phyloP scores from a whole-genome alignment of 2,113 vertebrate genomes.

The Petrocephalus microphthalmus region DNA sequence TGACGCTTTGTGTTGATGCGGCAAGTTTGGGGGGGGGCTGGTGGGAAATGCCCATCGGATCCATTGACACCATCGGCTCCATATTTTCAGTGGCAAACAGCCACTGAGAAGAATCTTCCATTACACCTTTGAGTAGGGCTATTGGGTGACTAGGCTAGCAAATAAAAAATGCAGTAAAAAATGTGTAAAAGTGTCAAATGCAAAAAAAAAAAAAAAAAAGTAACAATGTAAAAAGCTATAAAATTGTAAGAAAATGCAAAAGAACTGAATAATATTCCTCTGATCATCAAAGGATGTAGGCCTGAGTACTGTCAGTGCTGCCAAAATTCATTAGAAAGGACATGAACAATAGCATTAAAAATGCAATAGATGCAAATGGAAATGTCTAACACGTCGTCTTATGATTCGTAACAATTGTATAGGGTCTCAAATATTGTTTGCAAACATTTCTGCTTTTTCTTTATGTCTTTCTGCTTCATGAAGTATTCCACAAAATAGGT shows the following conservation, averaged over 20 bases:
- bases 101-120: neutral
- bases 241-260: neutral
- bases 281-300: neutral
- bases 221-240: neutral
- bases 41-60: neutral
- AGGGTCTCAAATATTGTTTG: neutral
- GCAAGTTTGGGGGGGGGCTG: neutral
- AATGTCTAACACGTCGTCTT: neutral
- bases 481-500: neutral
- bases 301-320: neutral
- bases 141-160: neutral
- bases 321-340: neutral
- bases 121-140: neutral
- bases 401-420: neutral
- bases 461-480: neutral
- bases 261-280: neutral
- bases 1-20: neutral
- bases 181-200: neutral
- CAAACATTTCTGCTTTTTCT: neutral
- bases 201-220: neutral
- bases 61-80: neutral
- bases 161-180: neutral
- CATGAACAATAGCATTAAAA: neutral
- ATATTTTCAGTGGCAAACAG: neutral
- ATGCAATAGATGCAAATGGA: neutral